These are phyloP conservation scores for Hydrolagus colliei DNA, from an alignment of 2,797 vertebrate species.

Conservation along the genomic window DNA sequence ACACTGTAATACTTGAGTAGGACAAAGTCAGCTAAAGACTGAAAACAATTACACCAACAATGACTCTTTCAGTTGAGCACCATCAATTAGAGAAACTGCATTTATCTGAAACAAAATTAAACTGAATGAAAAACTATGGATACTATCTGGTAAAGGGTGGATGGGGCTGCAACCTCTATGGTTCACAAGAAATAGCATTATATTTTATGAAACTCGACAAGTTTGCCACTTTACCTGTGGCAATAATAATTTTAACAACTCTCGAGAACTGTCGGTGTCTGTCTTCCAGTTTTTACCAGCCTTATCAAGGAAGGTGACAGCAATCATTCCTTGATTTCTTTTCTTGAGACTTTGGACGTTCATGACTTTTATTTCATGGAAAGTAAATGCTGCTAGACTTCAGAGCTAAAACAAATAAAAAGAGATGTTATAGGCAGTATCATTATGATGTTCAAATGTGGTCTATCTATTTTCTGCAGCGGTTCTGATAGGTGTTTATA, in stretches of 20 bases:
- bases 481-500: background rate
- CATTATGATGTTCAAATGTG: constrained; percentile 1
- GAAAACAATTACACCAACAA: constrained; percentile 18
- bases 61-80: background rate
- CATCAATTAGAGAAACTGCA: background rate
- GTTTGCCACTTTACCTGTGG: background rate
- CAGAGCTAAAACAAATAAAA: background rate
- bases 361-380: background rate
- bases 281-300: background rate
- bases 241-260: background rate
- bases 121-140: background rate
- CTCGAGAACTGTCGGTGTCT: background rate
- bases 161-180: background rate
- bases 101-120: background rate
- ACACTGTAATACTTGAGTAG: too few relatives aligned
- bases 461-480: background rate
- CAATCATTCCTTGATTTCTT: background rate
- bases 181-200: background rate
- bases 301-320: background rate
- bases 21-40: background rate
- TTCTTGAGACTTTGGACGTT: too few relatives aligned
- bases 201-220: background rate
- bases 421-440: background rate
- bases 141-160: background rate
- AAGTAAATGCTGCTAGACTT: background rate